Evolutionary conservation across 2,113 vertebrate species (phyloP).

Genomic region (Apus apus): DNA sequence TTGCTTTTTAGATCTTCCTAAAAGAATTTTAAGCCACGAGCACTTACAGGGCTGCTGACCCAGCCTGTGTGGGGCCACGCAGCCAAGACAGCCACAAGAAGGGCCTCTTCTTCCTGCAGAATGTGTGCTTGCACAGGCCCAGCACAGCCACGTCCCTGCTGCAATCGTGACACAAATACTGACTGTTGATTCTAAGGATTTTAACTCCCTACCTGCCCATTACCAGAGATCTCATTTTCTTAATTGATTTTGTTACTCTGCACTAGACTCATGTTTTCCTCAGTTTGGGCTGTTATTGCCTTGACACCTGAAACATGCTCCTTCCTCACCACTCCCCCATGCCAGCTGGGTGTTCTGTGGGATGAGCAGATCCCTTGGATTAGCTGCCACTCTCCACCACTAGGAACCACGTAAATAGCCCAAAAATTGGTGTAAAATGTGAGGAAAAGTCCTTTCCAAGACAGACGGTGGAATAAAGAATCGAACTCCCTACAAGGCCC

Average conservation of each 20-base stretch:
- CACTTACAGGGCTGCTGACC: not conserved
- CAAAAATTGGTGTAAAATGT: rapidly evolving
- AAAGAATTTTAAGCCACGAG: not conserved
- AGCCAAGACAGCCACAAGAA: rapidly evolving
- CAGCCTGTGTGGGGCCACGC: rapidly evolving
- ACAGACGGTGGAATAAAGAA: not conserved
- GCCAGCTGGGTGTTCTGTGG: rapidly evolving
- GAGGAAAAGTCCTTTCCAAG: not conserved
- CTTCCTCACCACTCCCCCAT: rapidly evolving
- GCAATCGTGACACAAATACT: rapidly evolving
- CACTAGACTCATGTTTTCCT: rapidly evolving
- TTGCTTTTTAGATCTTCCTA: not conserved
- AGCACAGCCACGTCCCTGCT: not conserved
- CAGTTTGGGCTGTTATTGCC: rapidly evolving
- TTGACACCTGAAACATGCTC: not conserved
- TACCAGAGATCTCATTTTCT: not conserved
- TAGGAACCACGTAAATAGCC: rapidly evolving
- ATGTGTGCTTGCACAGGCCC: rapidly evolving
- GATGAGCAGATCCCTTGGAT: not conserved
- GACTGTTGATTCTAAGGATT: rapidly evolving
- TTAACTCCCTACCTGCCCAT: not conserved
- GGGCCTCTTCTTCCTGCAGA: rapidly evolving
- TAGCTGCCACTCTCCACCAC: rapidly evolving
- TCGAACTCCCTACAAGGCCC: not conserved
- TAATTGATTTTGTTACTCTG: not conserved